Evolutionary conservation across 2,888 invertebrate genomes (phyloP), one percentile per base, ranked within the genome.

Genomic region (Dermolepida albohirtum): DNA sequence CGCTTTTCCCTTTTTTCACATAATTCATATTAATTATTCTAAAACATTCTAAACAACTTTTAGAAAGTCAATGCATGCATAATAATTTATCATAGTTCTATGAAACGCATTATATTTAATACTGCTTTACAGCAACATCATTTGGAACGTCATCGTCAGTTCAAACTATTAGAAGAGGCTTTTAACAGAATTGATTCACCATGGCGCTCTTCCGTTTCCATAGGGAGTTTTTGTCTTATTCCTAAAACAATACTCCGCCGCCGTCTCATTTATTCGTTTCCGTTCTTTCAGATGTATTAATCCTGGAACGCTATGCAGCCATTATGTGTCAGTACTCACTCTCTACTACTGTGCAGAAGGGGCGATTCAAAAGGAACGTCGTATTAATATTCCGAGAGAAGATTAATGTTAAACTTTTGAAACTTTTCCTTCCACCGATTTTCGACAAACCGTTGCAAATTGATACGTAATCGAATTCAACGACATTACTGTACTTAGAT

Each of bases 141-240:
- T 50, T 50, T n/a, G 4, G 22, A 50, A 34, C 34, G 72, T 71
- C 71, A 72, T 71, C 72, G 72, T 72, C 72, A 40, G 55, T 55
- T 16, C 55, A 55, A 55, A 40, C 73, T 73, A 69, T 67, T 72
- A 73, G 73, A 75, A 75, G 74, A 72, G 75, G 72, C 74, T 74
- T 74, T 75, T 73, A 75, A 72, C 74, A 75, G 73, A 74, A 77
- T 76, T 75, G 75, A 75, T 74, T 73, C 75, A 69, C 71, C 69
- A 73, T 68, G 68, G 66, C 70, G 50, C 64, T 65, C 72, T 72
- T 71, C 68, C 72, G 69, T 71, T 70, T 72, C 69, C 67, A 70
- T 52, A 44, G 67, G 54, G 66, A 70, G 72, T 64, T 73, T 71
- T 70, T 70, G 66, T 71, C 70, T 62, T 64, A 62, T 66, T 68